Evolutionary conservation across 2,888 invertebrate genomes (phyloP).

Genomic region (Muschampia plurimacula): DNA sequence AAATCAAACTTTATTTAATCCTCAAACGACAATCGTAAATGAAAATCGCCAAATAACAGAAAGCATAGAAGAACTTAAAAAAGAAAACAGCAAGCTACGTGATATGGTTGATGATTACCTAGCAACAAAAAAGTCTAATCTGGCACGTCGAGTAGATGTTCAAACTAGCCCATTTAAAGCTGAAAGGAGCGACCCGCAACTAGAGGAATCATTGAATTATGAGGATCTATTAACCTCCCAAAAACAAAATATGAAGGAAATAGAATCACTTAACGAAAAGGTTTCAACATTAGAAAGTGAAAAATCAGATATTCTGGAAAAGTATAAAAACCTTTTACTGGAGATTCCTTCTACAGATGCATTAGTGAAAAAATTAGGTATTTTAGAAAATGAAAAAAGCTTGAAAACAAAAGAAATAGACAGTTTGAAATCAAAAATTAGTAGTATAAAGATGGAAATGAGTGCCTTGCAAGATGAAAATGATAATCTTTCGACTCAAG

Average conservation of each 20-base stretch:
- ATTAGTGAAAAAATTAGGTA: constrained; percentile 60
- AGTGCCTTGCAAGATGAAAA: constrained; percentile 79
- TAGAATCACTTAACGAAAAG: constrained; percentile 54
- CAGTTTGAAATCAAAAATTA: constrained; percentile 55
- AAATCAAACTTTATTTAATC: constrained; percentile 49
- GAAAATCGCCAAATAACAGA: constrained; percentile 54
- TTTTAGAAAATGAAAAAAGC: constrained; percentile 61
- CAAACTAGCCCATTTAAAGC: constrained; percentile 57
- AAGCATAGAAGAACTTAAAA: constrained; percentile 55
- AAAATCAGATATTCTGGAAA: constrained; percentile 60
- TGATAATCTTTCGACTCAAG: constrained; percentile 82
- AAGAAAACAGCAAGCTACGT: constrained; percentile 61
- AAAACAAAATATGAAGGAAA: constrained; percentile 50
- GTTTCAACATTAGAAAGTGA: constrained; percentile 53
- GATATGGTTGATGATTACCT: constrained; percentile 52
- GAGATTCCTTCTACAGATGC: constrained; percentile 62
- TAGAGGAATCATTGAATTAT: constrained; percentile 52
- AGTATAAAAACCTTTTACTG: constrained; percentile 61
- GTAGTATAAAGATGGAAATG: constrained; percentile 56
- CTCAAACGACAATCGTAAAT: constrained; percentile 52
- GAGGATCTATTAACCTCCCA: constrained; percentile 44
- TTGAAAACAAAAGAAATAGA: constrained; percentile 57
- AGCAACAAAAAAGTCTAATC: constrained; percentile 38
- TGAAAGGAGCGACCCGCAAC: constrained; percentile 18
- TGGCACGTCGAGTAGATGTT: constrained; percentile 48